These are phyloP conservation scores for Psix sp. DNA, from an alignment of 1,140 invertebrate species.

Conservation along the genomic window DNA sequence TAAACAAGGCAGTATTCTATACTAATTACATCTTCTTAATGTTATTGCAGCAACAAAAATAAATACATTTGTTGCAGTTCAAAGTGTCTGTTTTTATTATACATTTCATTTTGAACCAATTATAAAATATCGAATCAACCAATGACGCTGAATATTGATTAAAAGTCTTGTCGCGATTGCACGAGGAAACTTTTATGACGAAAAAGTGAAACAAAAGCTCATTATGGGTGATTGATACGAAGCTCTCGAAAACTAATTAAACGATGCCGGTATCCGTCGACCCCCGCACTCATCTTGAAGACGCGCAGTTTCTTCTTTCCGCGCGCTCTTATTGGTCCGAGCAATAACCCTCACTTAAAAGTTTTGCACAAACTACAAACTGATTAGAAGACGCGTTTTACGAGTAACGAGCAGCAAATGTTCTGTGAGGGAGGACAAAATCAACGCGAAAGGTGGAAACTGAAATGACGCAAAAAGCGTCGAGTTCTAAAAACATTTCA, in stretches of 20 bases:
- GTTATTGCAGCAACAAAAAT: no score
- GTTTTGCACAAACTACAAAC: conserved; percentile 52
- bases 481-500: conserved; percentile 44
- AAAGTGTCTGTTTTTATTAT: no score
- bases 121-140: no score
- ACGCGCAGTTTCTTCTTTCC: conserved; percentile 38
- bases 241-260: conserved; percentile 52
- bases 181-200: background rate
- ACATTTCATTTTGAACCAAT: no score
- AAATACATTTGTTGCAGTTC: no score
- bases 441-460: conserved; percentile 52
- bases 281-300: conserved; percentile 22
- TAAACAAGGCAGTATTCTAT: background rate
- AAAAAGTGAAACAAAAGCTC: conserved; percentile 1
- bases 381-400: conserved; percentile 52
- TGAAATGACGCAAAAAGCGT: conserved; percentile 55
- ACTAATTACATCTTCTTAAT: no score
- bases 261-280: conserved; percentile 29
- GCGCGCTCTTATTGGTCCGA: conserved; percentile 32
- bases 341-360: conserved; percentile 48
- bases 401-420: conserved; percentile 50
- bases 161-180: background rate
- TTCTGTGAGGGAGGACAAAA: conserved; percentile 37
- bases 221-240: conserved; percentile 26
- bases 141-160: background rate